Conservation (phyloP, 2,113 vertebrate genomes). For the Tiliqua scincoides region DNA sequence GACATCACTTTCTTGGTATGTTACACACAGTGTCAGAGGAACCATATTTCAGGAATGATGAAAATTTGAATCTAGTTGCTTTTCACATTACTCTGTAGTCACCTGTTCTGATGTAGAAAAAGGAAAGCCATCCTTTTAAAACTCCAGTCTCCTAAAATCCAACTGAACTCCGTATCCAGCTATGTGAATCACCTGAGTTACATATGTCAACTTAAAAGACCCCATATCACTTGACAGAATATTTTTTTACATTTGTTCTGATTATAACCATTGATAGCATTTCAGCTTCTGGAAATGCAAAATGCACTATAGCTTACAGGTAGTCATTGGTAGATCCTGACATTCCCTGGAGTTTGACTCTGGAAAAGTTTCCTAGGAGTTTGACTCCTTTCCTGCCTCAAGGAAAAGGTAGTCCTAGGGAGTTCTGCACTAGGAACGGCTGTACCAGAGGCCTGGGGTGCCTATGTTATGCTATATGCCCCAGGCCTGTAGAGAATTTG, state of each 20-base stretch:
- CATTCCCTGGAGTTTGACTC: not conserved
- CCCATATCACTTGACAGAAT: not conserved
- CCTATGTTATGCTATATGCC: too few relatives aligned
- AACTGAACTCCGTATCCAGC: not conserved
- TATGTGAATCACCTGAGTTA: not conserved
- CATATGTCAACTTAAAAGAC: not conserved
- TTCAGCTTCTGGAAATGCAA: not conserved
- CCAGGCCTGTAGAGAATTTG: too few relatives aligned
- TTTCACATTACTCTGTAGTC: not conserved
- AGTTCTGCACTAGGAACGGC: not conserved
- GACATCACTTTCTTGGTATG: not conserved
- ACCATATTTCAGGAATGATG: not conserved
- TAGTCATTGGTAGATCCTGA: not conserved
- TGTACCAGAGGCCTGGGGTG: not conserved
- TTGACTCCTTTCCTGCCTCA: not conserved
- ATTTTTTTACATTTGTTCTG: not conserved
- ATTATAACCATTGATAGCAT: not conserved
- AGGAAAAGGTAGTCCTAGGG: not conserved
- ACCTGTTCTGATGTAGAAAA: not conserved
- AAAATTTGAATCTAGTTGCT: not conserved
- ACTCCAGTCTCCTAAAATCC: not conserved
- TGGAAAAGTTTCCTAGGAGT: too few relatives aligned
- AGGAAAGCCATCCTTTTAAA: not conserved
- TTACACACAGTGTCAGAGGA: not conserved
- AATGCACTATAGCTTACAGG: not conserved